Evolutionary conservation across 2,888 invertebrate species (phyloP), one percentile per base, ranked within the genome.

Genomic region (Acheta domesticus): DNA sequence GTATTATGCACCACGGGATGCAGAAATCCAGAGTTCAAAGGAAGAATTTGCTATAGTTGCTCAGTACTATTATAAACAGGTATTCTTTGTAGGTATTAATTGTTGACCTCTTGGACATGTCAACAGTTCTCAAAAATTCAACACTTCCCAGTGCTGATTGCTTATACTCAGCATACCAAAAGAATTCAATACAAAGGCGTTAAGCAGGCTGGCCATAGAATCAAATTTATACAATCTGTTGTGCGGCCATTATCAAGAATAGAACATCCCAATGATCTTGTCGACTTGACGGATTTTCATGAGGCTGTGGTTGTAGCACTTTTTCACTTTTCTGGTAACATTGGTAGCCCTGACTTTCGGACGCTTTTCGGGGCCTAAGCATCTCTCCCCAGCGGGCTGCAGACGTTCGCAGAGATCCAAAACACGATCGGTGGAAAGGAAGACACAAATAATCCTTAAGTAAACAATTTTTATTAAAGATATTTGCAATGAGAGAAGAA

Each of bases 1-100:
- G 93, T 97, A 95, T 86, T 97, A 98, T 88, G 97, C 97, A 12
- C 96, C 97, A 0, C 97, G 97, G 97, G 96, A 96, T 89, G 94
- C 96, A 0, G 93, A 95, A 85, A 94, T 94, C 83, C 93, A 95
- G 85, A 89, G 90, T 84, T 91, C 93, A 0, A 89, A 93, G 79
- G 87, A 89, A 80, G 93, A 95, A 84, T 95, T 95, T 88, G 93
- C 94, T 84, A 89, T 89, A 83, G 92, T 93, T 79, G 94, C 96
- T 3, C 87, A 87, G 84, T 89, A 92, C 84, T 90, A 93, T 87
- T 89, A 91, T 85, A 89, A 92, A 83, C 90, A 93, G 87, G 94
- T 96, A 21, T 91, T 92, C 85, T 97, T 97, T 89, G 91, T 93
- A 79, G 95, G 96, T 14, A 92, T 97, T 11, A 97, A 97, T 85